Conservation (phyloP, 2,113 vertebrate genomes). For the Monarcha castaneiventris region DNA sequence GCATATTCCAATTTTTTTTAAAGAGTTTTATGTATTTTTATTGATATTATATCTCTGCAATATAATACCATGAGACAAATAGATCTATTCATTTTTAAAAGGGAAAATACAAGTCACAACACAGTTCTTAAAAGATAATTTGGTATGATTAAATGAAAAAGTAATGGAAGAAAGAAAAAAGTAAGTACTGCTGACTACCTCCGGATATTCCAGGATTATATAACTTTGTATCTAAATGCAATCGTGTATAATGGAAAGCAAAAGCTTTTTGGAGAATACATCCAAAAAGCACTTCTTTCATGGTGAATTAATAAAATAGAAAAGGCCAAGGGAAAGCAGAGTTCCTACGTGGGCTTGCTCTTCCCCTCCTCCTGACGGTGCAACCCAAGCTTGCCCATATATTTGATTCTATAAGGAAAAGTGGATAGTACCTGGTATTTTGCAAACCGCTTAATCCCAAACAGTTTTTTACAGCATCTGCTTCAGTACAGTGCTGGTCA, state of each 20-base stretch:
- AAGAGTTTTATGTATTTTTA: not conserved
- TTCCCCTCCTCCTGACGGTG: not conserved
- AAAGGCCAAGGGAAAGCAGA: not conserved
- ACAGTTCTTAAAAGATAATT: not conserved
- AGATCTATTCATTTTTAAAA: not conserved
- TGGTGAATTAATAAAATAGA: not conserved
- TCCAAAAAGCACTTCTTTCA: not conserved
- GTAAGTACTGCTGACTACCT: not conserved
- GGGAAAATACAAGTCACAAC: not conserved
- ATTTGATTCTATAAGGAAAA: not conserved
- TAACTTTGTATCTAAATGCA: not conserved
- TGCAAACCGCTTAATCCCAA: not conserved
- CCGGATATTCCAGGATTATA: not conserved
- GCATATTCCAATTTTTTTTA: fast-evolving
- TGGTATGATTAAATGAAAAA: not conserved
- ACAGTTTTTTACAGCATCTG: not conserved
- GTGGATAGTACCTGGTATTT: not conserved
- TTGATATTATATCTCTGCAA: not conserved
- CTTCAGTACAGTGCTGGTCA: not conserved
- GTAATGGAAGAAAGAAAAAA: not conserved
- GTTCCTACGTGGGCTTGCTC: fast-evolving
- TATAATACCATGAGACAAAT: not conserved
- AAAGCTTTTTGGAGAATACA: not conserved
- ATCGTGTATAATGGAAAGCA: not conserved
- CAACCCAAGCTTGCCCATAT: not conserved